Evolutionary conservation across 1,140 invertebrate species (phyloP), one percentile per base, ranked within the genome.

Genomic region (Cydia strobilella): DNA sequence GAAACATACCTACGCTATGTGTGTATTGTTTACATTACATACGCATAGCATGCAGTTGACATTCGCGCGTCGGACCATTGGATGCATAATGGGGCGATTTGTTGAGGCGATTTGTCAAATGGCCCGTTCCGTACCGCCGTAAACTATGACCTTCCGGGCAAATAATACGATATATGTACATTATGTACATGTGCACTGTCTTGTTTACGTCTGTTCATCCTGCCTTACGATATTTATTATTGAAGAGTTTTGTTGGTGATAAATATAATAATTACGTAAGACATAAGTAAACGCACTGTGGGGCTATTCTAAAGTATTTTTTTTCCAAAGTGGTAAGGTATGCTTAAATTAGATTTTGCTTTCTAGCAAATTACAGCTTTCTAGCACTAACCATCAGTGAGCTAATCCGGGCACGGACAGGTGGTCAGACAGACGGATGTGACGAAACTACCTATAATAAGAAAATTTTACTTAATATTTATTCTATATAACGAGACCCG

Each of bases 21-120:
- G n/a, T n/a, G n/a, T n/a, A n/a, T n/a, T n/a, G 20, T 59, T 59
- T 10, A 59, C 18, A 59, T 59, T 23, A 20, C 54, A 54, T 48
- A 48, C 12, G 45, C 51, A 18, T 18, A 54, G 20, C 9, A 59
- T 20, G 20, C 54, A 59, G 18, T 12, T 59, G 54, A 20, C 54
- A 59, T 59, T 59, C 7, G 2, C 54, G 18, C 54, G 6, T 23
- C 54, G 18, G n/a, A 3, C 54, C 54, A 59, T 59, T 59, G 20
- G 54, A 23, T 23, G 9, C 54, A 59, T 59, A 23, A 59, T 59
- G 54, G 54, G 1, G 2, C 18, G 54, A 59, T 59, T 59, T 59
- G 54, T 59, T 23, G 54, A n/a, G 54, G 54, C 54, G 54, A 59
- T 59, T 59, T 59, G 54, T 59, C 20, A 59, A 59, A 59, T 59